A percentile compares a stretch with the other conserved stretches of the same genome.
Evolutionary conservation across 2,113 vertebrate genomes (phyloP).

Genomic region (Ancistrus triradiatus): DNA sequence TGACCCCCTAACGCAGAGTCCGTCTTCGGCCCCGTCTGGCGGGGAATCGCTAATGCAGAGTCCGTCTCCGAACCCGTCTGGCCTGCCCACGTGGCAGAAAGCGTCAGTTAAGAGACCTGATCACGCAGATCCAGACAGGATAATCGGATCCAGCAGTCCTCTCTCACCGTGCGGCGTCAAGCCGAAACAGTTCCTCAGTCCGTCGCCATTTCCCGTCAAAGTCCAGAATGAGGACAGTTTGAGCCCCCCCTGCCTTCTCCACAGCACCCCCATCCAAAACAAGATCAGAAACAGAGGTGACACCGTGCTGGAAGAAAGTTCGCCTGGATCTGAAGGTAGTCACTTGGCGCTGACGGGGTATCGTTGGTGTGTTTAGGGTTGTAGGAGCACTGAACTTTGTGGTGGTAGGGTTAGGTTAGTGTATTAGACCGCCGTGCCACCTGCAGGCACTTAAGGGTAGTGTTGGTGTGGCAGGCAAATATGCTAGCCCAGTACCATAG

Average conservation of each 20-base stretch:
- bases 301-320: constrained; percentile 69
- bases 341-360: too few relatives aligned
- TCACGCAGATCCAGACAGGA: constrained; percentile 46
- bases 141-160: constrained; percentile 7
- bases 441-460: too few relatives aligned
- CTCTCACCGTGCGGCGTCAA: constrained; percentile 32
- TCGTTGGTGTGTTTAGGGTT: too few relatives aligned
- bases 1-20: constrained; percentile 58
- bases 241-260: constrained; percentile 60
- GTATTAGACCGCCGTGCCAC: too few relatives aligned
- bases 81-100: constrained; percentile 82
- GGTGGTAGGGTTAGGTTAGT: too few relatives aligned
- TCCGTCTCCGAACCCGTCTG: constrained; percentile 74
- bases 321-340: constrained; percentile 78
- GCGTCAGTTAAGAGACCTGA: constrained; percentile 64
- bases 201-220: constrained; percentile 57
- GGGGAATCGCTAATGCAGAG: constrained; percentile 59
- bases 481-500: too few relatives aligned
- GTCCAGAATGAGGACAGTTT: constrained; percentile 49
- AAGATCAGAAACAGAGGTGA: constrained; percentile 56
- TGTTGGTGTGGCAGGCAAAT: too few relatives aligned
- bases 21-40: constrained; percentile 74
- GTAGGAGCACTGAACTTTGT: too few relatives aligned
- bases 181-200: constrained; percentile 40
- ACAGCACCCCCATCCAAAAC: constrained; percentile 78